phyloP scores from a whole-genome alignment of 2,888 invertebrate species.

The Dorcus hopei region DNA sequence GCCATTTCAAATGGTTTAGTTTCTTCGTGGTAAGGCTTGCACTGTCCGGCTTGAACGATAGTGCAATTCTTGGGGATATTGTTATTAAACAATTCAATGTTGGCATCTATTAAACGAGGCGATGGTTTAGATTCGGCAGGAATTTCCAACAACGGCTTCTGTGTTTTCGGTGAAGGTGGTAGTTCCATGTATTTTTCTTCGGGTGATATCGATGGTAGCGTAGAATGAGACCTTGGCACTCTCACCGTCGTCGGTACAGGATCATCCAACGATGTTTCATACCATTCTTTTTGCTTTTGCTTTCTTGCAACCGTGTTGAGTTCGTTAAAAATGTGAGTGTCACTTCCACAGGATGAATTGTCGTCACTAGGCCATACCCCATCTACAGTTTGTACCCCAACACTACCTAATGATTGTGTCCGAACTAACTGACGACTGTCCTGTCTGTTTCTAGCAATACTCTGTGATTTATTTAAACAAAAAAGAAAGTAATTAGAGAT shows the following conservation, averaged over 20 bases:
- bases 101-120: slow-evolving; percentile 39
- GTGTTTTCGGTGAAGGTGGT: slow-evolving; percentile 29
- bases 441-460: slow-evolving; percentile 34
- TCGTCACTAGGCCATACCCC: slow-evolving; percentile 48
- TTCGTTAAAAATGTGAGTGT: slow-evolving; percentile 42
- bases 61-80: slow-evolving; percentile 82
- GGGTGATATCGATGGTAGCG: slow-evolving; percentile 29
- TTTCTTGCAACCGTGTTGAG: slow-evolving; percentile 36
- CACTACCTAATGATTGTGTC: slow-evolving; percentile 60
- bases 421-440: slow-evolving; percentile 50
- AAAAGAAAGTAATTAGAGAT: neutral
- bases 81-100: slow-evolving; percentile 46
- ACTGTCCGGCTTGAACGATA: slow-evolving; percentile 82
- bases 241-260: slow-evolving; percentile 31
- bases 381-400: slow-evolving; percentile 49
- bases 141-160: slow-evolving; percentile 44
- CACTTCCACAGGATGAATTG: slow-evolving; percentile 48
- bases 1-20: slow-evolving; percentile 98
- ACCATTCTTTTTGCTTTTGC: slow-evolving; percentile 50
- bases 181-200: slow-evolving; percentile 26
- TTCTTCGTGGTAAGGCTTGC: slow-evolving; percentile 88
- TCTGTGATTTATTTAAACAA: neutral
- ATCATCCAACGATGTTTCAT: slow-evolving; percentile 48
- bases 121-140: slow-evolving; percentile 48
- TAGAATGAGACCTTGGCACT: slow-evolving; percentile 35